A percentile compares a stretch with the other conserved stretches of the same genome.
phyloP scores from a whole-genome alignment of 2,113 vertebrate species.

The Tachuris rubrigastra region DNA sequence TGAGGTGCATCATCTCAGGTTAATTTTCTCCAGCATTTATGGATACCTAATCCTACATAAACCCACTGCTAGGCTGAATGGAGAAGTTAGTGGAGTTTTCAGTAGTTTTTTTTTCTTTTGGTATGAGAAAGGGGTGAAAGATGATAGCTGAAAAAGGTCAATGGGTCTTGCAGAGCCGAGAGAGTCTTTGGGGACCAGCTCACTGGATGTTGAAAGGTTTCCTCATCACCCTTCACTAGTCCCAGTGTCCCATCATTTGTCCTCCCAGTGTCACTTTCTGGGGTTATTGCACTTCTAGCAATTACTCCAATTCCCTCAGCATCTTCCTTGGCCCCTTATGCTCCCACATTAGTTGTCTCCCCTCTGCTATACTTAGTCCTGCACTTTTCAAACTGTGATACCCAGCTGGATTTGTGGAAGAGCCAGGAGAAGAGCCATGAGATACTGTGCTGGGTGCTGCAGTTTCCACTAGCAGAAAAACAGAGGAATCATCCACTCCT shows the following conservation, averaged over 20 bases:
- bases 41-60: background rate
- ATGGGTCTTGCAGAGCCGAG: background rate
- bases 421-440: background rate
- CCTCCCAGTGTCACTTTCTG: background rate
- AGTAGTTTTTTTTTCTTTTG: background rate
- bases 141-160: background rate
- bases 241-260: background rate
- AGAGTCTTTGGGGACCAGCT: background rate
- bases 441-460: background rate
- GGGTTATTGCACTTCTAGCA: background rate
- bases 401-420: background rate
- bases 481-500: background rate
- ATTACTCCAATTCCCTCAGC: background rate
- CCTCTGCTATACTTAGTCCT: background rate
- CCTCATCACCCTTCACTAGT: background rate
- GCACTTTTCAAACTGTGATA: background rate
- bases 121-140: background rate
- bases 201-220: background rate
- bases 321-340: background rate
- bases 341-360: background rate
- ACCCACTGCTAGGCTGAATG: background rate
- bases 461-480: background rate
- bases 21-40: background rate
- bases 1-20: background rate
- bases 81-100: background rate